phyloP scores from a whole-genome alignment of 2,797 vertebrate genomes.

The Coreius guichenoti region DNA sequence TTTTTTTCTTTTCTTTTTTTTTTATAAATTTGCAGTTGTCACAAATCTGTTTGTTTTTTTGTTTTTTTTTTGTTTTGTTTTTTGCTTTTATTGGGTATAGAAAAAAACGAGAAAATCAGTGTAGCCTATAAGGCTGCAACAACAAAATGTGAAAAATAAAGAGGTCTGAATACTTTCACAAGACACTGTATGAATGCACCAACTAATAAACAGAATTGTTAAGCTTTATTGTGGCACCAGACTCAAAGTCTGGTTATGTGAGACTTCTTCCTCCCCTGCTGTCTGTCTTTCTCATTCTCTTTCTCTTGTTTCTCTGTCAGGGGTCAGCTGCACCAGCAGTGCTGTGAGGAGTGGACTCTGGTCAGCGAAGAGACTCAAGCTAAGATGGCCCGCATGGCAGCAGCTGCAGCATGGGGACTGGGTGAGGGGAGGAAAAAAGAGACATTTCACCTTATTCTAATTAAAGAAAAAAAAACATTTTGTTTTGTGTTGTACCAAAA shows the following conservation, averaged over 20 bases:
- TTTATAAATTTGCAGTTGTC: not conserved
- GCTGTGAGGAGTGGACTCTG: slow-evolving; percentile 97
- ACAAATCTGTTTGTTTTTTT: not conserved
- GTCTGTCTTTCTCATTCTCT: not conserved
- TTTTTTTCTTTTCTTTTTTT: not conserved
- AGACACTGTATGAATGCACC: not conserved
- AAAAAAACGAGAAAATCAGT: too few species aligned
- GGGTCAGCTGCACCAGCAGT: slow-evolving; percentile 98
- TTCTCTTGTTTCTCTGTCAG: slow-evolving; percentile 69
- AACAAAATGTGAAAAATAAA: not conserved
- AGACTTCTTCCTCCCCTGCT: not conserved
- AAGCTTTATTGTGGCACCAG: not conserved
- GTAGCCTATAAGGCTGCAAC: too few species aligned
- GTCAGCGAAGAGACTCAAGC: slow-evolving; percentile 97
- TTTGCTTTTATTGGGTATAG: too few species aligned
- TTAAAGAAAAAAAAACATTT: too few species aligned
- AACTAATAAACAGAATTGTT: not conserved
- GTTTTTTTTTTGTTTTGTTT: not conserved
- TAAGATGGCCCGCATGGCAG: slow-evolving; percentile 99
- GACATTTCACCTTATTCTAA: not conserved
- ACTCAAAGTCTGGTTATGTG: not conserved
- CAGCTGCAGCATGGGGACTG: slow-evolving; percentile 96
- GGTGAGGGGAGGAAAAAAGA: slow-evolving; percentile 74
- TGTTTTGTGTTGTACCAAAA: too few species aligned
- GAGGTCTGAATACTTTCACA: not conserved